Evolutionary conservation across 2,113 vertebrate species (phyloP), one percentile per base, ranked within the genome.

Genomic region (Erinaceus europaeus): DNA sequence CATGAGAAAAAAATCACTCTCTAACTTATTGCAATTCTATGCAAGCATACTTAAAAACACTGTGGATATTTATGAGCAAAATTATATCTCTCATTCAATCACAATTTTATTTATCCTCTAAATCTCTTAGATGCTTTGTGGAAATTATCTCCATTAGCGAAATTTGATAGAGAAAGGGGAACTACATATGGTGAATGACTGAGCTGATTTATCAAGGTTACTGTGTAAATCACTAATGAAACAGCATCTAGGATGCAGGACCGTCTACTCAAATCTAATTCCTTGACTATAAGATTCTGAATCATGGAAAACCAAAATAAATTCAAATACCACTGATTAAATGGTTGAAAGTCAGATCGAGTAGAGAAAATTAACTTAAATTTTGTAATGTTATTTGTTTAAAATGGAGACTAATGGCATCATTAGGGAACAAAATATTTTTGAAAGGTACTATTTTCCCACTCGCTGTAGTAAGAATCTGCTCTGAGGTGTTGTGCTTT

Each of bases 141-240:
- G 40, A 75, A 90, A 88, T 6, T 21, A 61, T 93, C 82, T 38
- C 89, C 46, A 81, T 78, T 78, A 92, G 34, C 12, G 90, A 77
- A 81, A 42, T 84, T 53, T 92, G 48, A 82, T 36, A 84, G 42
- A 34, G 9, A 50, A 73, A 73, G 36, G 46, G 23, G 85, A 25
- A 50, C 61, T 59, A 29, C 34, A 57, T 84, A 32, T 57, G 65
- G 38, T 5, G 3, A 77, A 75, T 75, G 65, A 85, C 5, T 75
- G 18, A 83, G 68, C 12, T 32, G 52, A 25, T 12, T 84, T 52
- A 29, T 65, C 69, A 68, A 89, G 36, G 65, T 90, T 78, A 90
- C 12, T 76, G 23, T 86, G 27, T 23, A 74, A 82, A 55, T 84
- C 32, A 13, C 27, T 46, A 74, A 11, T 52, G 62, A 86, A 89